Percentiles rank a stretch among this genome's conserved stretches.
phyloP scores from a whole-genome alignment of 2,888 invertebrate species.

The Papilio protenor region DNA sequence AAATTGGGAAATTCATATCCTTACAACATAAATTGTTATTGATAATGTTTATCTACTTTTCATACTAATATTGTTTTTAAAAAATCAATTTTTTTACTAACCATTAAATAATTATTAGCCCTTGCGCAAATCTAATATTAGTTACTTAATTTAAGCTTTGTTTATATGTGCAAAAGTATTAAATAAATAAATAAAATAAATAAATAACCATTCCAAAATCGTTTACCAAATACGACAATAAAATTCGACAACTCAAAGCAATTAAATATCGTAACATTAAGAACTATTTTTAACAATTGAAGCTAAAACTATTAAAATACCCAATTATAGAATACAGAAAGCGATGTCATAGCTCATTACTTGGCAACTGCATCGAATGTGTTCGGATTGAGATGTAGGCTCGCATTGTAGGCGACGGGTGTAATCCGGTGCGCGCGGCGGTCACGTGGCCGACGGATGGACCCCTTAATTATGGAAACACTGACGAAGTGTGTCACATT shows the following conservation, averaged over 20 bases:
- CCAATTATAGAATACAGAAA: slow-evolving; percentile 51
- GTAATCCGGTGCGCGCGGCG: slow-evolving; percentile 67
- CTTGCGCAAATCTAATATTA: too few relatives aligned
- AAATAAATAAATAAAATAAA: too few relatives aligned
- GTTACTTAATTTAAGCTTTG: too few relatives aligned
- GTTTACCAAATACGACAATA: neutral
- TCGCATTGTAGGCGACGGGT: slow-evolving; percentile 60
- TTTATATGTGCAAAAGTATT: too few relatives aligned
- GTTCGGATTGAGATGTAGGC: slow-evolving; percentile 67
- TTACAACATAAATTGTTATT: neutral
- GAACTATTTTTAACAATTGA: slow-evolving; percentile 6
- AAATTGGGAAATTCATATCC: neutral
- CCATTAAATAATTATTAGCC: too few relatives aligned
- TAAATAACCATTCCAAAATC: too few relatives aligned
- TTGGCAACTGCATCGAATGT: slow-evolving; percentile 62
- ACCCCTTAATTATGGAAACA: slow-evolving; percentile 62
- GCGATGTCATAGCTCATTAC: slow-evolving; percentile 77
- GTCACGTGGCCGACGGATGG: slow-evolving; percentile 64
- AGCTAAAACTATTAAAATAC: slow-evolving; percentile 12
- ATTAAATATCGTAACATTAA: neutral
- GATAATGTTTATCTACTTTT: neutral
- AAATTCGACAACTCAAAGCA: neutral
- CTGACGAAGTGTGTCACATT: slow-evolving; percentile 52
- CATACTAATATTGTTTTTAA: too few relatives aligned
- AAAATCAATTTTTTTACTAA: too few relatives aligned